Evolutionary conservation across 1,140 invertebrate genomes (phyloP), one percentile per base, ranked within the genome.

Genomic region (Bombus difficillimus): DNA sequence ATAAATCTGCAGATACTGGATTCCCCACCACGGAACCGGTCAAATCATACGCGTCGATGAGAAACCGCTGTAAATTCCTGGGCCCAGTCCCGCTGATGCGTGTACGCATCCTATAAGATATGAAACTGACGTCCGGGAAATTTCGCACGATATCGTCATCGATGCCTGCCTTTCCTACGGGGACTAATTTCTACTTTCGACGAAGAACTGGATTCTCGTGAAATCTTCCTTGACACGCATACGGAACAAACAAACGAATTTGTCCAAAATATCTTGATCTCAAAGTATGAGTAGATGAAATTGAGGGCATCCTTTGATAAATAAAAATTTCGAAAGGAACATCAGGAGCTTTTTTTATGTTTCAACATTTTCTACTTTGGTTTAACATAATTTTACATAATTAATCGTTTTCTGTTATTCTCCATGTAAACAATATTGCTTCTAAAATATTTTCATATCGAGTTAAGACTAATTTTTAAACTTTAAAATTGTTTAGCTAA

Each of bases 51-150:
- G 5, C 47, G 37, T 75, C 66, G 37, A 78, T 85, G 85, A 83
- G 82, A 86, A 92, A 90, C 87, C 75, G 73, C 39, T 15, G 47
- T 41, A 82, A 86, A 37, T 91, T 87, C 85, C 82, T 69, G 79
- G 41, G 5, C 0, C 53, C 53, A 25, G 8, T 88, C 73, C 37
- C 47, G 32, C 32, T 37, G 18, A 68, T 22, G 39, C 28, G 41
- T 47, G 0, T 32, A 57, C 18, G 25, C 62, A 71, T 82, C 22
- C 83, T 75, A 47, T 22, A n/a, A 68, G 28, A 78, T 10, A 59
- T 2, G n/a, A 79, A 80, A 25, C 53, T 73, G n/a, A 41, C 5
- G 1, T 10, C 15, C 10, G 62, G 68, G 28, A 41, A 74, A 69
- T 78, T 76, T 68, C 37, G 64, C 39, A 32, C 37, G 59, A 3